phyloP scores from a whole-genome alignment of 2,888 invertebrate genomes.

The Idaea dimidiata region DNA sequence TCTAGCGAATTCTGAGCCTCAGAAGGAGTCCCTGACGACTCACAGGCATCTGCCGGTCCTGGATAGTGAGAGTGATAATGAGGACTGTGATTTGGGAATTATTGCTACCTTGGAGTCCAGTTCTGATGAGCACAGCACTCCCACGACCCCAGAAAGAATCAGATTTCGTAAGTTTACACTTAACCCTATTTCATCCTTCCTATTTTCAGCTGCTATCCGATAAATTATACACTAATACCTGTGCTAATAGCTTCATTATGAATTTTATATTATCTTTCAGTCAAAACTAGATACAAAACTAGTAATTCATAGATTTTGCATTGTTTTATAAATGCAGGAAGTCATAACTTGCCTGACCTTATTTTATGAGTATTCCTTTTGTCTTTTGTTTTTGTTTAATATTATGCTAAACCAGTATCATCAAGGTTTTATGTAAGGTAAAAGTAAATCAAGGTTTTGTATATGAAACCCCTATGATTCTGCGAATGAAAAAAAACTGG shows the following conservation, averaged over 20 bases:
- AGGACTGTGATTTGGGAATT: conserved; percentile 80
- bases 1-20: conserved; percentile 51
- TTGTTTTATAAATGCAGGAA: neutral
- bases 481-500: neutral
- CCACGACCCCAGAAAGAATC: conserved; percentile 59
- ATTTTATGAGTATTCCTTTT: neutral
- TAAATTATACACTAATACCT: neutral
- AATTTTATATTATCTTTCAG: neutral
- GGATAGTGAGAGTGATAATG: conserved; percentile 73
- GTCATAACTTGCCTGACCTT: neutral
- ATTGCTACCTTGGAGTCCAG: conserved; percentile 79
- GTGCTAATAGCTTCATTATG: conserved; percentile 2
- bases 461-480: neutral
- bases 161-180: conserved; percentile 60
- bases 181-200: conserved; percentile 3
- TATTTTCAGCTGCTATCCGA: neutral
- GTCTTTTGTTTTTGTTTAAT: neutral
- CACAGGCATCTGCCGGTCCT: conserved; percentile 67
- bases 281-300: neutral
- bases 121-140: conserved; percentile 58
- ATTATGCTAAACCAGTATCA: conserved; percentile 4
- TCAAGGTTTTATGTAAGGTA: conserved; percentile 12
- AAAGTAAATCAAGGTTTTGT: conserved; percentile 16
- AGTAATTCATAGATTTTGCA: neutral
- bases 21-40: conserved; percentile 62